A percentile compares a stretch with the other conserved stretches of the same genome.
Evolutionary conservation across 2,888 invertebrate species (phyloP).

Genomic region (Euplagia quadripunctaria): DNA sequence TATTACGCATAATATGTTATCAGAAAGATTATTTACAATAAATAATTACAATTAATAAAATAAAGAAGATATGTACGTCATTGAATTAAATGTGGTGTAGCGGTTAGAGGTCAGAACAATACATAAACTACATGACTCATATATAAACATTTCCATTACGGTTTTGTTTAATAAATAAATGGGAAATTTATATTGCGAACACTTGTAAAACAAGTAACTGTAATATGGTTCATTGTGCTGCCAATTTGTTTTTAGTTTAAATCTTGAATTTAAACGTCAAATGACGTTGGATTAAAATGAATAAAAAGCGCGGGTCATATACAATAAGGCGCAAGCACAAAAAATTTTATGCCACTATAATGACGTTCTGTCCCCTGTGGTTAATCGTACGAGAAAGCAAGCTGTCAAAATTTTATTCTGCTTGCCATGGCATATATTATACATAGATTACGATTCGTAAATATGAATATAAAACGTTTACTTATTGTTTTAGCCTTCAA

Average conservation of each 20-base stretch:
- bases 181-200: background rate
- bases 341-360: background rate
- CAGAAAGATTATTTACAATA: background rate
- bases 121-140: background rate
- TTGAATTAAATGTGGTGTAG: background rate
- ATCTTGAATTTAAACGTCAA: background rate
- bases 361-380: background rate
- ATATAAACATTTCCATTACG: background rate
- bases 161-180: background rate
- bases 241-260: no score
- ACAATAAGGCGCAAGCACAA: background rate
- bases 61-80: background rate
- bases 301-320: background rate
- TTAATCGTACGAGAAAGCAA: background rate
- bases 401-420: background rate
- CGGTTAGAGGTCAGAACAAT: slow-evolving; percentile 3
- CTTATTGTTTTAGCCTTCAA: background rate
- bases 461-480: background rate
- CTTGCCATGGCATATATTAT: background rate
- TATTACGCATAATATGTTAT: background rate
- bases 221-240: no score
- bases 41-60: background rate
- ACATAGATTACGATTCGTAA: background rate
- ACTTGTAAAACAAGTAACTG: background rate
- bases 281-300: background rate